These are phyloP conservation scores for Rhagophthalmus giganteus DNA, from an alignment of 2,888 invertebrate species.

Conservation along the genomic window DNA sequence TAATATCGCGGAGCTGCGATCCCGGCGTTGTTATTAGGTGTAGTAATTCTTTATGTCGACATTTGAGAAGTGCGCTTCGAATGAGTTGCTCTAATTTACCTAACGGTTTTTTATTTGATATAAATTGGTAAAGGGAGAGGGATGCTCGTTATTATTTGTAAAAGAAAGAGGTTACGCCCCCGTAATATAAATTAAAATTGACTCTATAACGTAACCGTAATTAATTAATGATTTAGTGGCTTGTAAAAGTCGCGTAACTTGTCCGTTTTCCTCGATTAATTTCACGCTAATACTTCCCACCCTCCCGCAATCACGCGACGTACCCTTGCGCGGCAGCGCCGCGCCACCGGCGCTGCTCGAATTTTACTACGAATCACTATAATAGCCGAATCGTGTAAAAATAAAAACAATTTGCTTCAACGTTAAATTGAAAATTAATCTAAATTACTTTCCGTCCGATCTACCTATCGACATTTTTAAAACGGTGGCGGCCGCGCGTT, in stretches of 20 bases:
- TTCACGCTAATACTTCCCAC: too few species aligned
- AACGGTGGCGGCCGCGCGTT: too few species aligned
- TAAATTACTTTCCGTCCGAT: too few species aligned
- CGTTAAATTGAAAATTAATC: too few species aligned
- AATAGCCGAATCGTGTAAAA: too few species aligned
- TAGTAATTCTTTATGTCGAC: slow-evolving; percentile 11
- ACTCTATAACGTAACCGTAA: slow-evolving; percentile 4
- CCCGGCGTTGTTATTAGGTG: slow-evolving; percentile 11
- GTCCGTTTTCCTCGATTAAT: not conserved
- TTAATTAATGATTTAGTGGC: slow-evolving; percentile 14
- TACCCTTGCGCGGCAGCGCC: too few species aligned
- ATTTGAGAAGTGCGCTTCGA: slow-evolving; percentile 8
- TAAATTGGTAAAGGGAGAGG: not conserved
- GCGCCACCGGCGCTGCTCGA: too few species aligned
- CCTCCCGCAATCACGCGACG: too few species aligned
- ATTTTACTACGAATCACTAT: too few species aligned
- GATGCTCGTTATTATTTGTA: not conserved
- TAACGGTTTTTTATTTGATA: not conserved
- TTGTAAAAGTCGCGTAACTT: not conserved
- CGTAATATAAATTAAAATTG: slow-evolving; percentile 17
- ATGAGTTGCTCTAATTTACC: slow-evolving; percentile 1
- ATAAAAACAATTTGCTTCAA: too few species aligned
- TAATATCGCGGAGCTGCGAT: slow-evolving; percentile 2
- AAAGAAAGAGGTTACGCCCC: slow-evolving; percentile 18
- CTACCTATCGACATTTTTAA: too few species aligned